Evolutionary conservation across 2,797 vertebrate species (phyloP).

Genomic region (Bovichtus variegatus): DNA sequence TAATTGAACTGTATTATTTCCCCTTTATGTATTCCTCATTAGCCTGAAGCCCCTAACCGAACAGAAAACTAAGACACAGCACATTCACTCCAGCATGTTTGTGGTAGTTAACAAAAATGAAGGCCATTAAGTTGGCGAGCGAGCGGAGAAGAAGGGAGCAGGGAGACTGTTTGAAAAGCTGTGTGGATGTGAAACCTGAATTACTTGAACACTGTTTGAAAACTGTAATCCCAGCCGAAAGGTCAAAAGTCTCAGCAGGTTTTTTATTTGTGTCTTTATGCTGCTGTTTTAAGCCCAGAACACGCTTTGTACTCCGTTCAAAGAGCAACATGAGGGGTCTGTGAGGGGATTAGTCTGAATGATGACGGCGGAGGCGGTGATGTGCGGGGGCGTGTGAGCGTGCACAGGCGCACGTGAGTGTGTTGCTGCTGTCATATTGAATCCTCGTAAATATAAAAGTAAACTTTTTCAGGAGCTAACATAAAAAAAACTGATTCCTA

Average conservation of each 20-base stretch:
- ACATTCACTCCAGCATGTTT: slow-evolving; percentile 50
- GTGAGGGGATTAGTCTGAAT: slow-evolving; percentile 87
- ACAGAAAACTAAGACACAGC: slow-evolving; percentile 23
- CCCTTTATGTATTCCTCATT: slow-evolving; percentile 8
- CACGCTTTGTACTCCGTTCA: slow-evolving; percentile 86
- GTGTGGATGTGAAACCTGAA: slow-evolving; percentile 72
- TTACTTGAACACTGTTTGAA: slow-evolving; percentile 84
- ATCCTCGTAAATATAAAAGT: slow-evolving; percentile 50
- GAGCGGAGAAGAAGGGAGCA: slow-evolving; percentile 73
- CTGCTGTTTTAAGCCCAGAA: slow-evolving; percentile 84
- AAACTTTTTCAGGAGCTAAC: slow-evolving; percentile 44
- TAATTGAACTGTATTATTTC: neutral
- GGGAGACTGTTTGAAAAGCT: slow-evolving; percentile 72
- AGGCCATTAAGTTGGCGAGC: slow-evolving; percentile 66
- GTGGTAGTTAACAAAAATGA: slow-evolving; percentile 76
- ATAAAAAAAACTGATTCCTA: slow-evolving; percentile 16
- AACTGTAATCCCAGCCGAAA: slow-evolving; percentile 84
- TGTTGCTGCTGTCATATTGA: slow-evolving; percentile 39
- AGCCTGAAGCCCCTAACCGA: neutral
- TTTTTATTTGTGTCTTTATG: slow-evolving; percentile 85
- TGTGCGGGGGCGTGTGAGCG: slow-evolving; percentile 59
- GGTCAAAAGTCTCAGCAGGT: slow-evolving; percentile 85
- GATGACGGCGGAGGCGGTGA: slow-evolving; percentile 71
- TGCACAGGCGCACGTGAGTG: neutral
- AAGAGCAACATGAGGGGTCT: slow-evolving; percentile 86